Conservation (phyloP, 2,888 invertebrate species). For the Xylocampa areola region DNA sequence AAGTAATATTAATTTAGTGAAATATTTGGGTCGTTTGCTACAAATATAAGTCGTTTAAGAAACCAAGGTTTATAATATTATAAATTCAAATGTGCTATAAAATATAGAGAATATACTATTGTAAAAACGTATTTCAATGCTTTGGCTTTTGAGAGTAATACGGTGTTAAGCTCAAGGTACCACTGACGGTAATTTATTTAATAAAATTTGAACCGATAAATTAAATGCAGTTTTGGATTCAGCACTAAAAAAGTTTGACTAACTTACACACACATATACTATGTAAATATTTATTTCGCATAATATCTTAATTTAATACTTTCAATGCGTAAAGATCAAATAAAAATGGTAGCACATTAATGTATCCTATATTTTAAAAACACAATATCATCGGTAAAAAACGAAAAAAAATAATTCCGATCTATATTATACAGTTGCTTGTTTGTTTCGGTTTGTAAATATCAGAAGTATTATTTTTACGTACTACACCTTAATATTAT, state of each 20-base stretch:
- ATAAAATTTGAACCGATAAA: too few species aligned
- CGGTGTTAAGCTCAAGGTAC: slow-evolving; percentile 10
- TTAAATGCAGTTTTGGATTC: too few species aligned
- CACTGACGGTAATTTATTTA: slow-evolving; percentile 16
- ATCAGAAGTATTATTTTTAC: slow-evolving; percentile 20
- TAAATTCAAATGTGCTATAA: slow-evolving; percentile 27
- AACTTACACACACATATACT: too few species aligned
- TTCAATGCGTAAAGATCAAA: slow-evolving; percentile 26
- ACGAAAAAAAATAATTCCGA: neutral
- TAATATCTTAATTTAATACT: slow-evolving; percentile 40
- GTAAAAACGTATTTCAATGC: neutral
- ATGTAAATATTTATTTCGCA: slow-evolving; percentile 40
- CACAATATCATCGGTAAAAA: neutral
- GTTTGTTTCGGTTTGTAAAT: slow-evolving; percentile 25
- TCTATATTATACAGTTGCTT: slow-evolving; percentile 7
- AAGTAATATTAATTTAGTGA: slow-evolving; percentile 54
- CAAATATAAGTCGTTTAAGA: slow-evolving; percentile 49
- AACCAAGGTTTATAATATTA: slow-evolving; percentile 37
- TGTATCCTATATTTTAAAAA: slow-evolving; percentile 13
- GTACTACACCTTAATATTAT: neutral
- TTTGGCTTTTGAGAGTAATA: slow-evolving; percentile 8
- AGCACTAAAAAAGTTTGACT: too few species aligned
- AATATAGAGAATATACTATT: slow-evolving; percentile 19
- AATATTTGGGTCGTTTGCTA: slow-evolving; percentile 39
- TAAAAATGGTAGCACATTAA: slow-evolving; percentile 21